Evolutionary conservation across 2,797 vertebrate species (phyloP), one percentile per base, ranked within the genome.

Genomic region (Labeo calbasu): DNA sequence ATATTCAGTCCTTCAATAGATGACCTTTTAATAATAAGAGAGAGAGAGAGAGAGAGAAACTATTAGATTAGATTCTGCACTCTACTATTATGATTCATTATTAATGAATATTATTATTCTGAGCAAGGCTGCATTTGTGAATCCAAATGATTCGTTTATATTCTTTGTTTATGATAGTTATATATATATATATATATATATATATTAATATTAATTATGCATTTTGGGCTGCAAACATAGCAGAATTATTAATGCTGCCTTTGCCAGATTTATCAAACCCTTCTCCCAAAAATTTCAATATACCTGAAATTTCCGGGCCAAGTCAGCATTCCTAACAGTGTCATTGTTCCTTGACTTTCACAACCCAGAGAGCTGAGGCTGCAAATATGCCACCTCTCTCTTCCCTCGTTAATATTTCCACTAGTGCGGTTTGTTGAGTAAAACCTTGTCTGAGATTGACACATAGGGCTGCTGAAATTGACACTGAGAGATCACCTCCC

Each of bases 361-460:
- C 75, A 69, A 71, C 53, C 10, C 25, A 77, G 70, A 86, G 40
- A 82, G 87, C 87, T 88, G 86, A 89, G 79, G 83, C 81, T 88
- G 87, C 82, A 90, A 81, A 89, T 88, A 71, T 84, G 85, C 82
- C 85, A 71, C 50, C 65, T 65, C 59, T 84, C 76, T 71, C 53
- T 83, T 86, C 76, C 48, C 80, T 86, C 61, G 89, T 92, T 92
- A 92, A 93, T 93, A 77, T 88, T 92, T 86, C 88, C 68, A 84
- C 61, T n/a, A 68, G 89, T 75, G 86, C 6, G 8, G 81, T 89
- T 68, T 91, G 88, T 91, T 89, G 89, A 91, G 91, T 87, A 90
- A 92, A 84, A 90, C 87, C 88, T 85, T 84, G 17, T 72, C 86
- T 89, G 86, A 89, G 91, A 94, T 91, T 94, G 92, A 92, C 92